phyloP scores from a whole-genome alignment of 2,888 invertebrate genomes.

The Entomobrya multifasciata region DNA sequence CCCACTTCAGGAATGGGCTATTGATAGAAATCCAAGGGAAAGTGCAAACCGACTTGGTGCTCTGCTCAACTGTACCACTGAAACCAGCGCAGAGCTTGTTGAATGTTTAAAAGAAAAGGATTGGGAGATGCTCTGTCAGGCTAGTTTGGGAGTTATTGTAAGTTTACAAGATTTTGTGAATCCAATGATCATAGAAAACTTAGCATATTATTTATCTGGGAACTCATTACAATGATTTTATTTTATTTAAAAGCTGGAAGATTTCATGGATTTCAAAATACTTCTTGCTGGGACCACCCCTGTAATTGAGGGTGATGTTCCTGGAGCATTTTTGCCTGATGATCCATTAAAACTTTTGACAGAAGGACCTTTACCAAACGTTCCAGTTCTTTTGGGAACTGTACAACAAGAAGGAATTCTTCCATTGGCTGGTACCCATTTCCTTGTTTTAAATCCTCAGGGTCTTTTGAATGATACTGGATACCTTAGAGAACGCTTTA shows the following conservation, averaged over 20 bases:
- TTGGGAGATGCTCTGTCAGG: conserved; percentile 31
- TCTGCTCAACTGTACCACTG: conserved; percentile 46
- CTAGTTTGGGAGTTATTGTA: conserved; percentile 54
- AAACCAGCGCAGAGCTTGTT: not conserved
- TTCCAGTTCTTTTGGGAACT: conserved; percentile 70
- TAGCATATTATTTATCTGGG: too few species aligned
- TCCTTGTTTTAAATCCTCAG: conserved; percentile 41
- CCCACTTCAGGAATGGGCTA: conserved; percentile 74
- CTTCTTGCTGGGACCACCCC: conserved; percentile 60
- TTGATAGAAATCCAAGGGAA: conserved; percentile 60
- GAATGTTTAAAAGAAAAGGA: conserved; percentile 35
- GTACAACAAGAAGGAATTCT: conserved; percentile 74
- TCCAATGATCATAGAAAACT: too few species aligned
- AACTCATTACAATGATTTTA: too few species aligned
- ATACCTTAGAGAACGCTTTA: conserved; percentile 59
- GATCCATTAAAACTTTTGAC: conserved; percentile 69
- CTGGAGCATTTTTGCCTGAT: conserved; percentile 72
- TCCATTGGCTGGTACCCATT: conserved; percentile 63
- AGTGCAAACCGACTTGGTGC: conserved; percentile 36
- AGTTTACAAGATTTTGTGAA: conserved; percentile 6
- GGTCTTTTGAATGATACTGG: conserved; percentile 52
- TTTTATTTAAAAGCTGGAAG: conserved; percentile 41
- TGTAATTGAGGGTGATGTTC: conserved; percentile 69
- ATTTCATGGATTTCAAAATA: conserved; percentile 52
- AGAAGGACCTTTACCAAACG: conserved; percentile 58